Percentiles rank a stretch among this genome's conserved stretches.
Conservation (phyloP, 2,888 invertebrate genomes). For the Heliconius erato region DNA sequence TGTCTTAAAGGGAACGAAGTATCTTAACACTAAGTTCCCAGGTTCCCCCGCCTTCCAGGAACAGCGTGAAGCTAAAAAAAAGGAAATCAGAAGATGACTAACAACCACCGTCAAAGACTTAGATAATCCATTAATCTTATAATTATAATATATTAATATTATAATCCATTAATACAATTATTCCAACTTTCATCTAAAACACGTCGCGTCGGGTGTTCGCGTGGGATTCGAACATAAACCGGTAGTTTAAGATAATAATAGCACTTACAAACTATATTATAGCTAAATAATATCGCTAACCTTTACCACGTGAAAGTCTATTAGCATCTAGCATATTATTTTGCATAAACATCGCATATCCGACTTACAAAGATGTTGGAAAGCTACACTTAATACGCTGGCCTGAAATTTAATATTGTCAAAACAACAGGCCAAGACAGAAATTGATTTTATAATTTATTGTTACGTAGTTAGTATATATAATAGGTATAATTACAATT, state of each 20-base stretch:
- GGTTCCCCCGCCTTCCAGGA: too few relatives aligned
- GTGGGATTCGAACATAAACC: conserved; percentile 10
- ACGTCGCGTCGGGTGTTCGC: conserved; percentile 3
- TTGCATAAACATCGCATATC: conserved; percentile 42
- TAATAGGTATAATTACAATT: neutral
- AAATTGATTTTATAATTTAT: neutral
- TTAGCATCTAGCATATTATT: conserved; percentile 33
- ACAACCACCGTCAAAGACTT: neutral
- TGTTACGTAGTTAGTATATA: neutral
- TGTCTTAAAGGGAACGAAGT: too few relatives aligned
- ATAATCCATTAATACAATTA: conserved; percentile 9
- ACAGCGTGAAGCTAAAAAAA: too few relatives aligned
- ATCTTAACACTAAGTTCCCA: too few relatives aligned
- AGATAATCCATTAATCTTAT: neutral
- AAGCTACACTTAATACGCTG: conserved; percentile 39
- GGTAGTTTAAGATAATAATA: conserved; percentile 4
- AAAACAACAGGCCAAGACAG: conserved; percentile 8
- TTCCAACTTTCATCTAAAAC: conserved; percentile 9
- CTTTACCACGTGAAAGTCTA: conserved; percentile 27
- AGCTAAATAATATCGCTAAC: conserved; percentile 16
- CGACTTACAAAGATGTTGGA: conserved; percentile 40
- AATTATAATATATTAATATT: too few relatives aligned
- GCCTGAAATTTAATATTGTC: conserved; percentile 29
- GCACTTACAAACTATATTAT: conserved; percentile 20
- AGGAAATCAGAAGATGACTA: neutral